Evolutionary conservation across 2,113 vertebrate species (phyloP).

Genomic region (Siniperca chuatsi): DNA sequence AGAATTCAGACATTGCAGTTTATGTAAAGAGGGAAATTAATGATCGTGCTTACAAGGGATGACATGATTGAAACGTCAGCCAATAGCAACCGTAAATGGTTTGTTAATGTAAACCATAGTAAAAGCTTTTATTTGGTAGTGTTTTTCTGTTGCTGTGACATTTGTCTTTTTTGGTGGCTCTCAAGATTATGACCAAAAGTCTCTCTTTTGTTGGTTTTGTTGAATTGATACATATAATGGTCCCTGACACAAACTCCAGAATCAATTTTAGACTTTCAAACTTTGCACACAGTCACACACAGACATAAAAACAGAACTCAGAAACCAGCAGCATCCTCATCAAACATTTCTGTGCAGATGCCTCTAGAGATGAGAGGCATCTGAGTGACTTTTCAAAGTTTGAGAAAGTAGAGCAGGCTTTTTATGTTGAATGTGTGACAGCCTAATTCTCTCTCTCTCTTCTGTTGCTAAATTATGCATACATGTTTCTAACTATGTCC

Average conservation of each 20-base stretch:
- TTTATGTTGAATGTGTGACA: conserved; percentile 48
- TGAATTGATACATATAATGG: conserved; percentile 27
- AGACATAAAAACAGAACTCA: not conserved
- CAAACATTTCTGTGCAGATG: conserved; percentile 18
- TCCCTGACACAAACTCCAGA: conserved; percentile 2
- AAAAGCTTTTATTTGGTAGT: conserved; percentile 1
- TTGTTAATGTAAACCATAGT: not conserved
- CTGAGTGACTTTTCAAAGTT: conserved; percentile 48
- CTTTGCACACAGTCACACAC: not conserved
- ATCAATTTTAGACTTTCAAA: conserved; percentile 28
- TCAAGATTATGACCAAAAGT: not conserved
- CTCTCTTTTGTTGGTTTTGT: conserved; percentile 18
- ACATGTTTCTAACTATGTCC: conserved; percentile 44
- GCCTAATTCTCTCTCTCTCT: conserved; percentile 32
- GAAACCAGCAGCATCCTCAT: not conserved
- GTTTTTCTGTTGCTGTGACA: not conserved
- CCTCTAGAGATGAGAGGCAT: conserved; percentile 28
- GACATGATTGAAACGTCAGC: not conserved
- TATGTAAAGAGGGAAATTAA: not conserved
- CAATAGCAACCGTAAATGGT: not conserved
- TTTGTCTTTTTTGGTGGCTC: conserved; percentile 8
- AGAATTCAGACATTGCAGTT: not conserved
- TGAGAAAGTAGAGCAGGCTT: conserved; percentile 55
- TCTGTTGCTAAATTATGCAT: conserved; percentile 61
- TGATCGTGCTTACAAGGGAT: not conserved